A percentile compares a stretch with the other conserved stretches of the same genome.
phyloP scores from a whole-genome alignment of 2,113 vertebrate genomes.

The Toxotes jaculatrix region DNA sequence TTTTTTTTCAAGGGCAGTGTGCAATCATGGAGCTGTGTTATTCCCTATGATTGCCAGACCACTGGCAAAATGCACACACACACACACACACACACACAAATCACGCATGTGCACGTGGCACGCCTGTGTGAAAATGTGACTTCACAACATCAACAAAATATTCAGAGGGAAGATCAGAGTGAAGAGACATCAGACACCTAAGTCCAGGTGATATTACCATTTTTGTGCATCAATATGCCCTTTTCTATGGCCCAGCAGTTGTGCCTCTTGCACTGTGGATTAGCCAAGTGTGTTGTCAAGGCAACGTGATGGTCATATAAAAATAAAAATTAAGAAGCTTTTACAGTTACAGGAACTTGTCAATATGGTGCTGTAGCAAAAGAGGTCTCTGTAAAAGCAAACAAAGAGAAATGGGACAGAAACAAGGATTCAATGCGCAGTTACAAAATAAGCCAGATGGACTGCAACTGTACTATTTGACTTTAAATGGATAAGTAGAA shows the following conservation, averaged over 20 bases:
- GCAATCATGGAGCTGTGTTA: constrained; percentile 73
- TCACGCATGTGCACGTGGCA: constrained; percentile 5
- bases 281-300: constrained; percentile 65
- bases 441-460: background rate
- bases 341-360: constrained; percentile 35
- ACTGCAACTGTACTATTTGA: constrained; percentile 8
- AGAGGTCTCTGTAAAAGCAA: constrained; percentile 25
- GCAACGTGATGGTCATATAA: constrained; percentile 52
- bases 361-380: constrained; percentile 12
- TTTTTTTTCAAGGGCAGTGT: constrained; percentile 73
- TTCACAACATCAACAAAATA: constrained; percentile 76
- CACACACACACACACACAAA: constrained; percentile 27
- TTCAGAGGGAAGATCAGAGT: constrained; percentile 73
- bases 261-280: constrained; percentile 47
- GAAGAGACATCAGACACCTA: constrained; percentile 65
- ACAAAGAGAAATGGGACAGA: background rate
- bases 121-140: constrained; percentile 54
- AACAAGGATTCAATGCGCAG: background rate
- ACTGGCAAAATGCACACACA: constrained; percentile 56
- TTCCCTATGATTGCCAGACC: constrained; percentile 71
- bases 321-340: constrained; percentile 41
- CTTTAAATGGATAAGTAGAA: background rate
- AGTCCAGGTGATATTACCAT: constrained; percentile 71
- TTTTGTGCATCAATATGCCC: constrained; percentile 60
- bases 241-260: constrained; percentile 44